Percentiles rank a stretch among this genome's conserved stretches.
These are phyloP conservation scores for Tenebrosternarchus preto DNA, from an alignment of 2,113 vertebrate genomes.

Conservation along the genomic window DNA sequence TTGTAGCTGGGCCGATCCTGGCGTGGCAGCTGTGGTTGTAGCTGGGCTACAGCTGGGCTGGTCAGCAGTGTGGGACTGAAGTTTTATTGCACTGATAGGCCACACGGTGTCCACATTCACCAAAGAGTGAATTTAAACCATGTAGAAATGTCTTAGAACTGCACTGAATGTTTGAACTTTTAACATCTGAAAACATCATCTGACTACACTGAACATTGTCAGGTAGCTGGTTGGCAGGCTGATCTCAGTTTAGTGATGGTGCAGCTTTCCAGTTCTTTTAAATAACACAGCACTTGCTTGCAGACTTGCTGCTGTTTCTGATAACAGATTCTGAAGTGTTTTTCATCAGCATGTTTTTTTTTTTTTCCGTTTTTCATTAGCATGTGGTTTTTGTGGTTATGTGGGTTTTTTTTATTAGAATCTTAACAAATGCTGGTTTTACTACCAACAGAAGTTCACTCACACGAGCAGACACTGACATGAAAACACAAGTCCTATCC, in stretches of 20 bases:
- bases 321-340: background rate
- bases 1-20: background rate
- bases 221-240: no score
- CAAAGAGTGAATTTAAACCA: no score
- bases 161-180: no score
- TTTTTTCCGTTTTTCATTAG: no score
- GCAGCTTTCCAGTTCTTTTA: conserved; percentile 7
- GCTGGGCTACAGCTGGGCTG: background rate
- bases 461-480: background rate
- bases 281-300: no score
- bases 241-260: background rate
- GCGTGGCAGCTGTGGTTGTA: background rate
- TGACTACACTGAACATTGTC: no score
- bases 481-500: background rate
- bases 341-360: no score
- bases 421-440: background rate
- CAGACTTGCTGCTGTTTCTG: conserved; percentile 5
- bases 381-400: no score
- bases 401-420: background rate
- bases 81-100: background rate
- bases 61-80: background rate
- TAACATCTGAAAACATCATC: no score
- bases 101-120: background rate
- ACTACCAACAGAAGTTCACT: background rate
- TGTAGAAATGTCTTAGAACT: background rate